Conservation (phyloP, 2,113 vertebrate species). For the Phoenicopterus ruber region DNA sequence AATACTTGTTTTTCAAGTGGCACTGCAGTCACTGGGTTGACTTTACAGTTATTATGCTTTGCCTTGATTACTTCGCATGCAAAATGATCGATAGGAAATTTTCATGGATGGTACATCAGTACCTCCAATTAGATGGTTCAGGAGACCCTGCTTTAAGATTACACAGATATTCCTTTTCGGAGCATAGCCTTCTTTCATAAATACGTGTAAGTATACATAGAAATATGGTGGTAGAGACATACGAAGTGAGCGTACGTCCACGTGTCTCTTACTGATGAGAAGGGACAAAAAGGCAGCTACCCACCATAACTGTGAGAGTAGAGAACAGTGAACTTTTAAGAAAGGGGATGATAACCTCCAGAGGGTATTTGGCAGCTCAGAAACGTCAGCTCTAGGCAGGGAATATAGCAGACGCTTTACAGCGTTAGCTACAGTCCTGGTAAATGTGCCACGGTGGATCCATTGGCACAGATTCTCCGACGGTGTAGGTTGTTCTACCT, state of each 20-base stretch:
- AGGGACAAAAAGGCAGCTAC: neutral
- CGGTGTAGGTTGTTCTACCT: neutral
- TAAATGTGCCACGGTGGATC: neutral
- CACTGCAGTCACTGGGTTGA: neutral
- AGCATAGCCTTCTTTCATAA: neutral
- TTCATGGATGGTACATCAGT: neutral
- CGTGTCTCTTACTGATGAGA: neutral
- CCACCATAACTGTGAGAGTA: neutral
- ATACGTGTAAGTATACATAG: neutral
- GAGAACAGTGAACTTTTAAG: neutral
- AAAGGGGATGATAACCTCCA: neutral
- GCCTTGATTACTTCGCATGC: neutral
- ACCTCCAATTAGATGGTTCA: neutral
- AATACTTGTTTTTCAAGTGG: conserved; percentile 15
- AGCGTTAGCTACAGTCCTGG: neutral
- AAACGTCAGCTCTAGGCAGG: neutral
- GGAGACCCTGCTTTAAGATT: conserved; percentile 2
- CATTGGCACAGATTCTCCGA: neutral
- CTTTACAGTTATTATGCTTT: conserved; percentile 6
- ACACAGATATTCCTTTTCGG: neutral
- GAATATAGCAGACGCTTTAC: neutral
- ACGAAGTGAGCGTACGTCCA: neutral
- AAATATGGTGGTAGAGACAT: neutral
- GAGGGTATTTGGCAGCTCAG: neutral
- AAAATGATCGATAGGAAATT: conserved; percentile 15